Conservation (phyloP, 2,113 vertebrate genomes). For the Perca fluviatilis region DNA sequence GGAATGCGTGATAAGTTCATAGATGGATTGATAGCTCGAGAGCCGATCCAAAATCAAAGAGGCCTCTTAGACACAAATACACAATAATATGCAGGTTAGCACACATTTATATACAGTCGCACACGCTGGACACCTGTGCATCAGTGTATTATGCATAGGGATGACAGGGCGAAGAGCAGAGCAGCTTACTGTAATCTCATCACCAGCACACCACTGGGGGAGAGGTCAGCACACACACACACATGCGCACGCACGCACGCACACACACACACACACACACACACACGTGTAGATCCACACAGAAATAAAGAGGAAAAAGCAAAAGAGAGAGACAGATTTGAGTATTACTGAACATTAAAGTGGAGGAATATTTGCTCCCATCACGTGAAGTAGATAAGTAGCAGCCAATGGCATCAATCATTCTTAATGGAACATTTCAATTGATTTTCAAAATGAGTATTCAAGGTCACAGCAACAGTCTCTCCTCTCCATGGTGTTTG, state of each 20-base stretch:
- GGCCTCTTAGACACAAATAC: conserved; percentile 8
- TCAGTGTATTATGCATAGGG: conserved; percentile 53
- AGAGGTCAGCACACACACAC: conserved; percentile 52
- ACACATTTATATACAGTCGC: background rate
- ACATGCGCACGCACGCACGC: conserved; percentile 20
- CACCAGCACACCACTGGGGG: conserved; percentile 62
- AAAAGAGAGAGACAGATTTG: conserved; percentile 36
- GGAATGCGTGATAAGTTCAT: conserved; percentile 47
- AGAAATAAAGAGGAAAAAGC: background rate
- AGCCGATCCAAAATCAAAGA: conserved; percentile 64
- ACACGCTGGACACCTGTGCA: conserved; percentile 51
- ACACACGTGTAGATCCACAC: background rate
- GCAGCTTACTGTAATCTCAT: conserved; percentile 78
- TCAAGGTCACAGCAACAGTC: conserved; percentile 75
- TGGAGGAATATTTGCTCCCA: conserved; percentile 64
- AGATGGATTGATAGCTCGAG: conserved; percentile 61
- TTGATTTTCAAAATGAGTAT: conserved; percentile 74
- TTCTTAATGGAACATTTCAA: conserved; percentile 78
- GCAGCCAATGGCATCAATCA: conserved; percentile 79
- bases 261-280: conserved; percentile 21
- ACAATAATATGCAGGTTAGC: conserved; percentile 45
- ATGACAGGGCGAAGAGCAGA: conserved; percentile 61
- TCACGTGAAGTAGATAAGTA: conserved; percentile 61
- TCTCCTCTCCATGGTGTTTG: conserved; percentile 3
- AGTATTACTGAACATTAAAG: conserved; percentile 69